Conservation (phyloP, 92 coral and sea anemone genomes). For the Epizoanthus ramosus region DNA sequence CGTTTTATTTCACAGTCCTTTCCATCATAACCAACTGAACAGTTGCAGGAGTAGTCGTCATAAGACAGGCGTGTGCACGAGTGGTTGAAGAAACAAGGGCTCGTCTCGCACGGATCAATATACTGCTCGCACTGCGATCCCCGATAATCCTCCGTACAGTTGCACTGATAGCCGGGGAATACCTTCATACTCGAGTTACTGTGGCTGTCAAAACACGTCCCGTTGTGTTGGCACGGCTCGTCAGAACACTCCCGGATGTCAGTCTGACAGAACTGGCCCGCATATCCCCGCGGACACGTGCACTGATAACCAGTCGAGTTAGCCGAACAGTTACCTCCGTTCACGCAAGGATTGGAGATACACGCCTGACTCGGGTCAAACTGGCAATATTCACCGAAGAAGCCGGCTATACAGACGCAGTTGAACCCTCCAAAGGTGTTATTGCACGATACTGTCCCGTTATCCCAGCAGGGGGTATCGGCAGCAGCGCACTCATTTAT, state of each 20-base stretch:
- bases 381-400: slow-evolving; percentile 67
- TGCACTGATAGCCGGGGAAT: slow-evolving; percentile 76
- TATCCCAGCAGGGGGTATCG: slow-evolving; percentile 54
- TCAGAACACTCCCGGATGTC: slow-evolving; percentile 86
- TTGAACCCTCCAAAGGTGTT: slow-evolving; percentile 66
- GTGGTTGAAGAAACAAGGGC: slow-evolving; percentile 69
- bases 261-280: slow-evolving; percentile 58
- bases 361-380: slow-evolving; percentile 75
- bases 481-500: slow-evolving; percentile 73
- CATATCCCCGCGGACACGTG: slow-evolving; percentile 66
- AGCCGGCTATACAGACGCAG: slow-evolving; percentile 68
- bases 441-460: slow-evolving; percentile 62
- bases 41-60: slow-evolving; percentile 5
- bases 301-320: slow-evolving; percentile 76
- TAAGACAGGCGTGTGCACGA: slow-evolving; percentile 26
- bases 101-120: slow-evolving; percentile 65
- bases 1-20: slow-evolving; percentile 26
- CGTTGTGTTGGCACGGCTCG: slow-evolving; percentile 83
- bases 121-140: slow-evolving; percentile 70
- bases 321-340: slow-evolving; percentile 68
- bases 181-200: slow-evolving; percentile 29
- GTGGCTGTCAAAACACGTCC: slow-evolving; percentile 85
- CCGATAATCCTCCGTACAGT: slow-evolving; percentile 73
- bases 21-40: slow-evolving; percentile 17
- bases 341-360: slow-evolving; percentile 55